Base-by-base conservation (phyloP, 1,140 invertebrate species). In the Camponotus pennsylvanicus region DNA sequence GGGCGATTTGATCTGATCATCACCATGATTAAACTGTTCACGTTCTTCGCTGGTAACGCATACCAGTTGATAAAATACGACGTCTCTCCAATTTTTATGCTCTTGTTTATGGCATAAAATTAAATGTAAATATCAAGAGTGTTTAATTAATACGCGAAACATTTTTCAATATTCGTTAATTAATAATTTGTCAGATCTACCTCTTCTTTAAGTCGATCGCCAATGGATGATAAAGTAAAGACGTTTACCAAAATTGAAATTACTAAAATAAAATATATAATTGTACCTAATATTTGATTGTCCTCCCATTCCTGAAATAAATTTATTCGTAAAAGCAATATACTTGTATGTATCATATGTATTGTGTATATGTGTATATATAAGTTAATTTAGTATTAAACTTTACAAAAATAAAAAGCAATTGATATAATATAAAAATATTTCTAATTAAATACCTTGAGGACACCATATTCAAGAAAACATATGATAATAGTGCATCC, bases 401-500 rank as follows among this genome's bases (percentile, higher is more conserved):
- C 37, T 70, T 18, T 32, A 52, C 15, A n/a, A 52, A n/a, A 59
- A 40, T 52, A 55, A 32, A 32, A 18, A n/a, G 42, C 1, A 8
- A 13, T 40, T 11, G 6, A 27, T 61, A 27, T 61, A 27, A 6
- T 57, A 8, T 5, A 7, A 75, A 5, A 21, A 7, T 27, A 0
- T 73, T 18, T 9, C 9, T 79, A 2, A 2, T 27, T 0, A 80
- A 59, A 27, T 88, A 93, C 92, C 83, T 88, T 86, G 15, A 94
- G 90, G 59, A 94, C 91, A 11, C 93, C 93, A 80, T 93, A 94
- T 73, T 94, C 93, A 15, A 94, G 83, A 49, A 94, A 94, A 61
- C 93, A 94, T 67, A 94, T 93, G 4, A 94, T 93, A 21, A 94
- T 78, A 7, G 93, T 94, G 67, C 93, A 94, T 8, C 93, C 93